Conservation (phyloP, 2,888 invertebrate species). For the Thera britannica region DNA sequence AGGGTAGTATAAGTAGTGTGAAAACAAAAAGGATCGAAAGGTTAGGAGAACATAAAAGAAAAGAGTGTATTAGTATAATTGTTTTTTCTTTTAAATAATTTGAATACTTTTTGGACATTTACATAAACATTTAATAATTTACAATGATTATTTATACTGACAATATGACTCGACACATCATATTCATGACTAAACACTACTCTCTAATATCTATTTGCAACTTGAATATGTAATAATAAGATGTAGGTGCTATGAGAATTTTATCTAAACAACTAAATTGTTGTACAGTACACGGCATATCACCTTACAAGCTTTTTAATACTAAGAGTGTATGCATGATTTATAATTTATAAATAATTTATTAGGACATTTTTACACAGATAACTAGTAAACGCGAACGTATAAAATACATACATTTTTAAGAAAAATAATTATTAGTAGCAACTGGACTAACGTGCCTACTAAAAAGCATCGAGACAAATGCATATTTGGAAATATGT, state of each 20-base stretch:
- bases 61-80: conserved; percentile 77
- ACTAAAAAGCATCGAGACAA: conserved; percentile 69
- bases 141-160: conserved; percentile 85
- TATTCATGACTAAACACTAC: conserved; percentile 80
- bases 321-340: conserved; percentile 84
- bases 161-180: conserved; percentile 81
- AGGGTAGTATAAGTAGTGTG: conserved; percentile 20
- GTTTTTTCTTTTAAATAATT: conserved; percentile 83
- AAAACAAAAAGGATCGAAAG: conserved; percentile 54
- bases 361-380: conserved; percentile 77
- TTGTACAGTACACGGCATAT: conserved; percentile 73
- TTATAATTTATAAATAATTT: conserved; percentile 81
- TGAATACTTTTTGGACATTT: conserved; percentile 85
- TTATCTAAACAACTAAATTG: conserved; percentile 79
- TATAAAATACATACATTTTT: conserved; percentile 66
- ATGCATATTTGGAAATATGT: conserved; percentile 74
- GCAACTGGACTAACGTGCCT: conserved; percentile 62
- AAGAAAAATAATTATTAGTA: conserved; percentile 56
- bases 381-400: conserved; percentile 64
- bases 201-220: conserved; percentile 80
- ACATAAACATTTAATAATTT: conserved; percentile 86
- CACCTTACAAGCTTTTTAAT: conserved; percentile 76
- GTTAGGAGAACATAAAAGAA: conserved; percentile 77
- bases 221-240: conserved; percentile 64
- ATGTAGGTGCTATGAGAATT: conserved; percentile 81